Base-by-base conservation (phyloP, 2,113 vertebrate genomes). In the Peucedramus taeniatus region DNA sequence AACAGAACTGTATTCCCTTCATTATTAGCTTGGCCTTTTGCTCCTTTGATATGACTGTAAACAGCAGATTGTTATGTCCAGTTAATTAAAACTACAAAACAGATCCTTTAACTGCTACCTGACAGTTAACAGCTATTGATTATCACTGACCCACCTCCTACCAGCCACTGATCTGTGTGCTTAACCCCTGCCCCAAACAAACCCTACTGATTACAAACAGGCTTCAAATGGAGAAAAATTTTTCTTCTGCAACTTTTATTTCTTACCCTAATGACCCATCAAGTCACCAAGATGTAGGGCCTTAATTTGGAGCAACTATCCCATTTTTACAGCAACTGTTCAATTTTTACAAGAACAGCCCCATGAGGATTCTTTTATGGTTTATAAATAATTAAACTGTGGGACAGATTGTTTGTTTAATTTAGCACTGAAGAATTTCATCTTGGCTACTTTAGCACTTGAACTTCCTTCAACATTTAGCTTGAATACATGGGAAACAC, bases 31-130 rank as follows among this genome's bases (percentile, higher is more conserved):
- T 47, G 50, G 64, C 54, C 33, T 31, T 94, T 83, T 90, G 39
- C 44, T 83, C 63, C 64, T 88, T 65, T 83, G 50, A 33, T 70
- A 56, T 7, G 33, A 63, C 85, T 81, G 28, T 21, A 63, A 95
- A 75, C 33, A 81, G 56, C 17, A 56, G 20, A 47, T 7, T 35
- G 23, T 31, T 70, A 23, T 1, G 6, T 49, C 71, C 21, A 2
- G 60, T 71, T 88, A 90, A 95, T 93, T 89, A 90, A 95, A 97
- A 78, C 83, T 40, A 78, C 83, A 93, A 83, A 95, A 27, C 31
- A 89, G 47, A 84, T 51, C 51, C 30, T 75, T 57, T 66, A 84
- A 74, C 42, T n/a, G 39, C 56, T 60, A 60, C 20, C 54, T 75
- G 30, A 75, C 10, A 51, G 16, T 49, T 63, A 90, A 56, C 26